phyloP scores from a whole-genome alignment of 2,888 invertebrate species.

The Ectemnius continuus region DNA sequence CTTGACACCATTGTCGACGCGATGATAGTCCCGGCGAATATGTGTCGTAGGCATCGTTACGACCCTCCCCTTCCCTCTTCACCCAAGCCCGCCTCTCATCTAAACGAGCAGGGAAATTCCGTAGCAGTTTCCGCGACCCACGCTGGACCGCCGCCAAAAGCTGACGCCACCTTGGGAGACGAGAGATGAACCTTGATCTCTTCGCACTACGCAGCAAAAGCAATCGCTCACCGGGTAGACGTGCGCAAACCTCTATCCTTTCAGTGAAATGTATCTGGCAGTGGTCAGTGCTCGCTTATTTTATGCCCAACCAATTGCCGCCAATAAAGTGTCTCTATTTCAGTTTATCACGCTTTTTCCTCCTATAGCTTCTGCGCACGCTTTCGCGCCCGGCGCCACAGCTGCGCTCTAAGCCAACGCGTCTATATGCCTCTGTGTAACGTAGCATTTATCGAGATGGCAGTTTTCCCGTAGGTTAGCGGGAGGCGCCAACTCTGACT shows the following conservation, averaged over 20 bases:
- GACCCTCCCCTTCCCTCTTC: too few relatives aligned
- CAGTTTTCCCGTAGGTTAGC: background rate
- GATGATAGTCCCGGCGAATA: constrained; percentile 39
- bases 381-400: background rate
- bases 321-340: background rate
- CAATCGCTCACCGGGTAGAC: background rate
- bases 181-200: background rate
- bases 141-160: background rate
- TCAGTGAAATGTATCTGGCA: too few relatives aligned
- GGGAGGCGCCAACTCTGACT: background rate
- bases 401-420: background rate
- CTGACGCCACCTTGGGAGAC: background rate
- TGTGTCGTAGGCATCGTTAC: constrained; percentile 13
- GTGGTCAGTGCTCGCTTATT: too few relatives aligned
- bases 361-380: background rate
- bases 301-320: background rate
- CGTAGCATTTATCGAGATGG: background rate
- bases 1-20: constrained; percentile 54
- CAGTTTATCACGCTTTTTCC: constrained; percentile 10
- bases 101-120: constrained; percentile 18
- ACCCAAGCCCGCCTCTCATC: background rate
- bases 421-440: background rate
- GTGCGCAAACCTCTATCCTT: background rate
- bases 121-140: constrained; percentile 10
- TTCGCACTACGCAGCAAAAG: background rate